Percentiles rank a stretch among this genome's conserved stretches.
These are phyloP conservation scores for Pectinophora gossypiella DNA, from an alignment of 1,140 invertebrate species.

Conservation along the genomic window DNA sequence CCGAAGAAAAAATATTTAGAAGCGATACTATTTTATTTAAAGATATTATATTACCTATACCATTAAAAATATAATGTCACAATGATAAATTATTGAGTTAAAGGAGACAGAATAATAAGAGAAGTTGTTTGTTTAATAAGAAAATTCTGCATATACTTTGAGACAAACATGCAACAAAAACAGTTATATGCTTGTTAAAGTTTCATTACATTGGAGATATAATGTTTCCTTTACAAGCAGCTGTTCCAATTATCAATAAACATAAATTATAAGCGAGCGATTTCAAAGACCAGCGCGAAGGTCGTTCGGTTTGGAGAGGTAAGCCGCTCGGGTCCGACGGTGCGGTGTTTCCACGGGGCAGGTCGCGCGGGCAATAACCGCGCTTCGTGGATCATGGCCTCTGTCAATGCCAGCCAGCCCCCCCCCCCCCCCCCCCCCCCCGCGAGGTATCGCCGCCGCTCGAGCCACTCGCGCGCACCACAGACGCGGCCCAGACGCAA, in stretches of 20 bases:
- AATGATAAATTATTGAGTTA: no score
- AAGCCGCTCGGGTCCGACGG: conserved; percentile 13
- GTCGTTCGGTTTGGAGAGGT: conserved; percentile 23
- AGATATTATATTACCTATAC: no score
- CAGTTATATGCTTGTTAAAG: no score
- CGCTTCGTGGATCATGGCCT: conserved; percentile 52
- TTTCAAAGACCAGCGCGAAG: conserved; percentile 20
- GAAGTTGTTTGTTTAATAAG: no score
- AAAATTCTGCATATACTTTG: no score
- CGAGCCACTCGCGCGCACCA: conserved; percentile 7
- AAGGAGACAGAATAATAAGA: no score
- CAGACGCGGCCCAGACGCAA: conserved; percentile 19
- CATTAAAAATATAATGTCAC: no score
- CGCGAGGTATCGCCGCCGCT: conserved; percentile 14
- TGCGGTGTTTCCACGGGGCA: conserved; percentile 14
- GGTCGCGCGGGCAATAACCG: conserved; percentile 61
- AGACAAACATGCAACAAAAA: no score
- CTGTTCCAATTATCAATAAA: neutral
- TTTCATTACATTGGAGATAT: no score
- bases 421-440: conserved; percentile 20
- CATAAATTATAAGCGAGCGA: neutral
- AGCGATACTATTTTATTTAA: no score
- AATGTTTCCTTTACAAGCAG: neutral
- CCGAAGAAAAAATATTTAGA: no score
- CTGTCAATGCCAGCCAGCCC: conserved; percentile 54